Base-by-base conservation (phyloP, 2,888 invertebrate species). In the Lepidochrysops patricia region DNA sequence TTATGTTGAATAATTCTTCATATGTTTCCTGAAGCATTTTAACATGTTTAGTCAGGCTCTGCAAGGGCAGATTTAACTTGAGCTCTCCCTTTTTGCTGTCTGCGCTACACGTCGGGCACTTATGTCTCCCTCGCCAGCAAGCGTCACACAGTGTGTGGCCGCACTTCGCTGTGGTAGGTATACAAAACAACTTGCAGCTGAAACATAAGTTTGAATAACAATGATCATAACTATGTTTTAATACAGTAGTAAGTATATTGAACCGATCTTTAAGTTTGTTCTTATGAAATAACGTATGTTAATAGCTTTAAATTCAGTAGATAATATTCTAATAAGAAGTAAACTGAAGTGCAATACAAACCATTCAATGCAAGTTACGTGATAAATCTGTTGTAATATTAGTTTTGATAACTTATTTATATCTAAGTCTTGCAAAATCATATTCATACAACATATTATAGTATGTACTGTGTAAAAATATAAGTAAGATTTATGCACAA, bases 281-380 rank as follows among this genome's bases (percentile, higher is more conserved):
- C n/a, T n/a, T n/a, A n/a, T n/a, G n/a, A n/a, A n/a, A n/a, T n/a
- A n/a, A n/a, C n/a, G n/a, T n/a, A n/a, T n/a, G n/a, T n/a, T n/a
- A n/a, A n/a, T n/a, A n/a, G n/a, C n/a, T n/a, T n/a, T n/a, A n/a
- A n/a, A n/a, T n/a, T n/a, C n/a, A n/a, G n/a, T n/a, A n/a, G n/a
- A n/a, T n/a, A n/a, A n/a, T n/a, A n/a, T n/a, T n/a, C n/a, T n/a
- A n/a, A n/a, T n/a, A n/a, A n/a, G n/a, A 35, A 57, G 35, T 9
- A 19, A 27, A 19, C 26, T 13, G 48, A 50, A 62, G 54, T n/a
- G 32, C 49, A 50, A 60, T 34, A 67, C 79, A 66, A 71, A 87
- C 87, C 87, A 88, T 70, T 82, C 81, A 57, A 81, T 66, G 68
- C 87, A 88, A 58, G 82, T 85, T 27, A 80, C 74, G 60, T 75